Evolutionary conservation across 2,888 invertebrate species (phyloP).

Genomic region (Diarsia mendica): DNA sequence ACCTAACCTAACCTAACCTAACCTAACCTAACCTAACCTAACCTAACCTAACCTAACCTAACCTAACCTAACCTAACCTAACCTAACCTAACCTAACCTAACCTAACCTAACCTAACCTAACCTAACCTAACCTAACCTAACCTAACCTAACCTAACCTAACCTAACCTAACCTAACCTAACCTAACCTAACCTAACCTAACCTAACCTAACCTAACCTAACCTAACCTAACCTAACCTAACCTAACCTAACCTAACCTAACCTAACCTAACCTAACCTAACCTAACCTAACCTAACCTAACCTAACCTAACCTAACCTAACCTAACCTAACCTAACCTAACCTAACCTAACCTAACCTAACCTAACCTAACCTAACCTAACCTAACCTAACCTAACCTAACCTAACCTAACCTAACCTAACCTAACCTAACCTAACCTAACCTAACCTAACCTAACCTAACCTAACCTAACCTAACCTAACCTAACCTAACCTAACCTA

Average conservation of each 20-base stretch:
- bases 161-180: too few relatives aligned
- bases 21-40: neutral
- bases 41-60: too few relatives aligned
- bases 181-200: slow-evolving; percentile 43
- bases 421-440: slow-evolving; percentile 5
- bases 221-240: slow-evolving; percentile 44
- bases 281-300: slow-evolving; percentile 60
- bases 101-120: neutral
- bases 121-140: neutral
- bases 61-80: too few relatives aligned
- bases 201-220: slow-evolving; percentile 61
- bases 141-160: too few relatives aligned
- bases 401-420: slow-evolving; percentile 9
- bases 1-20: neutral
- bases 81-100: too few relatives aligned
- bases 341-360: too few relatives aligned
- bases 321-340: neutral
- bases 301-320: slow-evolving; percentile 55
- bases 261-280: slow-evolving; percentile 59
- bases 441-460: slow-evolving; percentile 8
- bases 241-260: slow-evolving; percentile 20
- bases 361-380: slow-evolving; percentile 23
- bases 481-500: too few relatives aligned
- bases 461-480: too few relatives aligned
- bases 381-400: slow-evolving; percentile 52